A percentile compares a stretch with the other conserved stretches of the same genome.
These are phyloP conservation scores for Orthosia incerta DNA, from an alignment of 2,888 invertebrate genomes.

Conservation along the genomic window DNA sequence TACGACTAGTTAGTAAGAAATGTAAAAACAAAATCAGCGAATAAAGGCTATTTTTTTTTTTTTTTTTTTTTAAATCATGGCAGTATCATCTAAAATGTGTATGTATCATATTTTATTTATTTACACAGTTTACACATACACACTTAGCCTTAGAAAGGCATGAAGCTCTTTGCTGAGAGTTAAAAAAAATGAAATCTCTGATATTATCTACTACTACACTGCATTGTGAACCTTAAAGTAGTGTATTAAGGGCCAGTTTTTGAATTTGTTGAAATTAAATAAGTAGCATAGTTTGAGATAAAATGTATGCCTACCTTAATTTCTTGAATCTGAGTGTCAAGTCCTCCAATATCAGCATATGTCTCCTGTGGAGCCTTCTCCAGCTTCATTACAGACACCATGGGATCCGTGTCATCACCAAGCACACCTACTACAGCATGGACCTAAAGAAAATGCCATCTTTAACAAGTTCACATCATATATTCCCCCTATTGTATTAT, in stretches of 20 bases:
- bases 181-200: too few relatives aligned
- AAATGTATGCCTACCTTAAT: slow-evolving; percentile 80
- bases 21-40: too few relatives aligned
- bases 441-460: slow-evolving; percentile 89
- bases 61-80: too few relatives aligned
- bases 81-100: too few relatives aligned
- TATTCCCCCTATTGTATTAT: not conserved
- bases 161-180: too few relatives aligned
- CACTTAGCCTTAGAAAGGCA: too few relatives aligned
- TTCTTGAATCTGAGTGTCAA: slow-evolving; percentile 98
- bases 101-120: too few relatives aligned
- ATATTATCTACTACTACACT: too few relatives aligned
- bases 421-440: slow-evolving; percentile 99
- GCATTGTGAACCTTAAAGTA: not conserved
- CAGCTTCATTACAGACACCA: slow-evolving; percentile 99
- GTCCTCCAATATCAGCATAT: slow-evolving; percentile 99
- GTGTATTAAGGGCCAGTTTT: not conserved
- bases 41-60: too few relatives aligned
- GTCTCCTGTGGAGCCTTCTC: slow-evolving; percentile 99
- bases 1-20: too few relatives aligned
- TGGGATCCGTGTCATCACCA: slow-evolving; percentile 99
- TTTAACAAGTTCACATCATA: too few relatives aligned
- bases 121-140: too few relatives aligned
- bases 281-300: not conserved
- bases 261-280: not conserved